Evolutionary conservation across 2,797 vertebrate species (phyloP).

Genomic region (Arctocebus calabarensis): DNA sequence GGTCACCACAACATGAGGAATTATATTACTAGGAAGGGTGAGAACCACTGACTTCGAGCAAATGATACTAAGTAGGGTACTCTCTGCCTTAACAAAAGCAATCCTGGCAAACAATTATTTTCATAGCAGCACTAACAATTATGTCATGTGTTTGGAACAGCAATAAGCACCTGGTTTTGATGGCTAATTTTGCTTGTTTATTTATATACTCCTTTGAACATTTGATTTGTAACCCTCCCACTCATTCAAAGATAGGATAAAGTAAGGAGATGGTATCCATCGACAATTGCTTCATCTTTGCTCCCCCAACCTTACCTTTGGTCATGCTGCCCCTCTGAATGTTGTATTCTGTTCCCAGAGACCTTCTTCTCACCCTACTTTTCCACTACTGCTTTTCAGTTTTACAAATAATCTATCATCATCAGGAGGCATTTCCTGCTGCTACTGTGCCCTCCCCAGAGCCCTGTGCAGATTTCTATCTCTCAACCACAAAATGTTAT

Average conservation of each 20-base stretch:
- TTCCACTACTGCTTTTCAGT: neutral
- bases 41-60: constrained; percentile 73
- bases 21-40: too few relatives aligned
- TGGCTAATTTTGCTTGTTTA: constrained; percentile 88
- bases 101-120: constrained; percentile 87
- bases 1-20: too few relatives aligned
- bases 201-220: constrained; percentile 87
- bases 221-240: constrained; percentile 86
- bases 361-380: neutral
- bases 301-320: neutral
- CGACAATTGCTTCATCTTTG: constrained; percentile 71
- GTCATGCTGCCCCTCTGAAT: neutral
- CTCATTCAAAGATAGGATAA: constrained; percentile 83
- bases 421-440: neutral
- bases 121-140: constrained; percentile 86
- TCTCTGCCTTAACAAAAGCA: constrained; percentile 83
- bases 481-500: neutral
- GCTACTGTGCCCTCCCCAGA: neutral
- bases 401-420: neutral
- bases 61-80: constrained; percentile 80
- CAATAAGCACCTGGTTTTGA: constrained; percentile 88
- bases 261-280: constrained; percentile 72
- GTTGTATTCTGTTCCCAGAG: neutral
- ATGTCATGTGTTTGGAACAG: constrained; percentile 87
- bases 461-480: neutral